These are phyloP conservation scores for Oryctolagus cuniculus DNA, from an alignment of 2,113 vertebrate species.

Conservation along the genomic window mOryCun1.1 NC_091436.1:70609501-70610000, in stretches of 20 bases:
- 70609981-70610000: not conserved
- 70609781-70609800: not conserved
- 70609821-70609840: not conserved
- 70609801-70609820: not conserved
- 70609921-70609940: not conserved
- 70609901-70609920: not conserved
- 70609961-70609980: not conserved
- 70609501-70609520: too few relatives aligned
- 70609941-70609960: not conserved
- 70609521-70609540: too few relatives aligned
- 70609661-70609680: too few relatives aligned
- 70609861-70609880: constrained; percentile 14
- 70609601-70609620: too few relatives aligned
- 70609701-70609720: too few relatives aligned
- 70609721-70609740: too few relatives aligned
- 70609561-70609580: too few relatives aligned
- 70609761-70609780: constrained; percentile 7
- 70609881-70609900: not conserved
- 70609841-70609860: not conserved
- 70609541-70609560: too few relatives aligned
- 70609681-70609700: too few relatives aligned
- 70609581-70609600: too few relatives aligned
- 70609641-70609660: too few relatives aligned
- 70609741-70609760: not conserved
- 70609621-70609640: too few relatives aligned